Evolutionary conservation across 2,113 vertebrate species (phyloP).

Genomic region (Onychostoma macrolepis): DNA sequence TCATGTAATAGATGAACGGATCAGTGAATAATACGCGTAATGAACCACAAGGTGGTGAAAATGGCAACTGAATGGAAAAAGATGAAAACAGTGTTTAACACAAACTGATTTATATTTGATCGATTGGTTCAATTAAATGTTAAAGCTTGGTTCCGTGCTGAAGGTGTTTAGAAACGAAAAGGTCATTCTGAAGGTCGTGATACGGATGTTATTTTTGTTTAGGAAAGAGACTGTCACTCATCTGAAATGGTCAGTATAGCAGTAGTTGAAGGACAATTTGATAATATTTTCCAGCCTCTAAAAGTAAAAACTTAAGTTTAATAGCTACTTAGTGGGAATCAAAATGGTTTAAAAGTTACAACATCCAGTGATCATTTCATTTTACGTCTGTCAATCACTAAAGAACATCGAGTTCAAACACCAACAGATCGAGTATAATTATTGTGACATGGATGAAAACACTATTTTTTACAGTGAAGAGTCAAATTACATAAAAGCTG

Average conservation of each 20-base stretch:
- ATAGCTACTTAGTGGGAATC: neutral
- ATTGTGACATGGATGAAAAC: neutral
- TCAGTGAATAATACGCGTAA: neutral
- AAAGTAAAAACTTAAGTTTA: neutral
- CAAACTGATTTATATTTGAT: too few relatives aligned
- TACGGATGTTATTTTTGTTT: constrained; percentile 36
- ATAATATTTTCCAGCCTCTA: neutral
- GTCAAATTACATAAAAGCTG: neutral
- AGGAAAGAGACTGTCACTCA: neutral
- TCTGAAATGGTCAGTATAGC: neutral
- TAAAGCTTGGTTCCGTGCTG: constrained; percentile 51
- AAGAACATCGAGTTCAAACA: neutral
- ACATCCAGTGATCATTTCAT: neutral
- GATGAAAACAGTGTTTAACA: neutral
- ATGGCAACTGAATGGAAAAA: neutral
- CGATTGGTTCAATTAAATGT: neutral
- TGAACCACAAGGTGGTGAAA: neutral
- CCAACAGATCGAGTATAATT: neutral
- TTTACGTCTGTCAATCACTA: neutral
- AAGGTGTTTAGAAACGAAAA: constrained; percentile 46
- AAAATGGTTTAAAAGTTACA: neutral
- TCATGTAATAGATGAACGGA: neutral
- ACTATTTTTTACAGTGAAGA: neutral
- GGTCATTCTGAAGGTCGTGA: constrained; percentile 86
- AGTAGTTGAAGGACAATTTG: neutral